phyloP scores from a whole-genome alignment of 1,140 invertebrate genomes.

The Acromyrmex charruanus region DNA sequence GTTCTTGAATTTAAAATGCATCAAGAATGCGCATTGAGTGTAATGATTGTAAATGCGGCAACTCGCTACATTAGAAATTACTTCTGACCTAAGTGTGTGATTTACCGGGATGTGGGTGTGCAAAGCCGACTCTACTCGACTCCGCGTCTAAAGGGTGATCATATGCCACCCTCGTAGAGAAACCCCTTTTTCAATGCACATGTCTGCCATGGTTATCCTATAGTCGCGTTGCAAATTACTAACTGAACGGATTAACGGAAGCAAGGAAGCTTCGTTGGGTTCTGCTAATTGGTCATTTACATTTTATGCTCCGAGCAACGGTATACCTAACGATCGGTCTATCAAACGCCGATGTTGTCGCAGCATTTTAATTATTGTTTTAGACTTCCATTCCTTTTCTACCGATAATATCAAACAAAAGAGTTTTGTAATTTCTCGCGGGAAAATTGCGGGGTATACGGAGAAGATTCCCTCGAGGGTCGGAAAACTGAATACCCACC shows the following conservation, averaged over 20 bases:
- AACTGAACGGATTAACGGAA: constrained; percentile 39
- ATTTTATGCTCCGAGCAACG: neutral
- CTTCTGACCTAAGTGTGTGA: constrained; percentile 12
- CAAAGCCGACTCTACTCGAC: constrained; percentile 11
- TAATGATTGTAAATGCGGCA: neutral
- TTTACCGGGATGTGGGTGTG: constrained; percentile 19
- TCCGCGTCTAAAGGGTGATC: constrained; percentile 8
- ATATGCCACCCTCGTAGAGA: constrained; percentile 32
- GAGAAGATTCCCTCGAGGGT: neutral
- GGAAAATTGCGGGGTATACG: constrained; percentile 16
- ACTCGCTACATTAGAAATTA: constrained; percentile 3
- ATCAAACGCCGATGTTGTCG: constrained; percentile 12
- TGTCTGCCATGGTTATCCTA: constrained; percentile 31
- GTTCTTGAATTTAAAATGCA: constrained; percentile 9
- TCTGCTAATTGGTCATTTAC: constrained; percentile 23
- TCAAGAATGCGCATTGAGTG: neutral
- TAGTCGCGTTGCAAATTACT: constrained; percentile 26
- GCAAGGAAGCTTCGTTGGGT: constrained; percentile 14
- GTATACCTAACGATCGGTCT: neutral
- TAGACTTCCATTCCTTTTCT: neutral
- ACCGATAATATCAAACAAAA: neutral
- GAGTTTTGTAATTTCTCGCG: constrained; percentile 3
- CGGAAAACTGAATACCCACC: constrained; percentile 8
- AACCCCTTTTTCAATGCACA: constrained; percentile 44
- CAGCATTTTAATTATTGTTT: constrained; percentile 25